These are phyloP conservation scores for Oreochromis spilurus DNA, from an alignment of 2,113 vertebrate genomes.

Conservation along the genomic window DNA sequence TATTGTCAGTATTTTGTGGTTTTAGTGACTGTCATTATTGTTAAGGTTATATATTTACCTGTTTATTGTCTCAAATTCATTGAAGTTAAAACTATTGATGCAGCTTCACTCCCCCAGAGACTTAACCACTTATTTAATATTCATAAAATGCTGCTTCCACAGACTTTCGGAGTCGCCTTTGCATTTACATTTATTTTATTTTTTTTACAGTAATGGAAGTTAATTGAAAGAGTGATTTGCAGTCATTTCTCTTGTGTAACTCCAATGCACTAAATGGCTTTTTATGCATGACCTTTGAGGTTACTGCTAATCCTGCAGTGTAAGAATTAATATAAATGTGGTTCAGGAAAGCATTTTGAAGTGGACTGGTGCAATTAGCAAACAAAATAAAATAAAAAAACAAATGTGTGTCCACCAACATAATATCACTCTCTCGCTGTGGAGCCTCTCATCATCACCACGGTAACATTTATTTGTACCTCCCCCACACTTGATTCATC, in stretches of 20 bases:
- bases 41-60: neutral
- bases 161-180: constrained; percentile 14
- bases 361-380: neutral
- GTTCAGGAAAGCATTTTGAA: neutral
- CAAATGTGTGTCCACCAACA: neutral
- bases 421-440: neutral
- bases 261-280: neutral
- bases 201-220: constrained; percentile 24
- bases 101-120: neutral
- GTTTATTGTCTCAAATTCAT: neutral
- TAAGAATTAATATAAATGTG: neutral
- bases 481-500: constrained; percentile 6
- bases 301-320: neutral
- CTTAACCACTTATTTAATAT: constrained; percentile 28
- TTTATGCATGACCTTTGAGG: neutral
- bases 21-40: neutral
- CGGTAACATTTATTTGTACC: constrained; percentile 22
- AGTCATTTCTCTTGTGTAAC: constrained; percentile 3
- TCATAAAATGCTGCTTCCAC: constrained; percentile 23
- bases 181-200: neutral
- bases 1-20: neutral
- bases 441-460: neutral
- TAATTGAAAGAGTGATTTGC: neutral
- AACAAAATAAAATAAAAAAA: neutral
- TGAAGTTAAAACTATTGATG: neutral